Evolutionary conservation across 64 coral and sea anemone species (phyloP), one percentile per base, ranked within the genome.

Genomic region (Montipora foliosa): DNA sequence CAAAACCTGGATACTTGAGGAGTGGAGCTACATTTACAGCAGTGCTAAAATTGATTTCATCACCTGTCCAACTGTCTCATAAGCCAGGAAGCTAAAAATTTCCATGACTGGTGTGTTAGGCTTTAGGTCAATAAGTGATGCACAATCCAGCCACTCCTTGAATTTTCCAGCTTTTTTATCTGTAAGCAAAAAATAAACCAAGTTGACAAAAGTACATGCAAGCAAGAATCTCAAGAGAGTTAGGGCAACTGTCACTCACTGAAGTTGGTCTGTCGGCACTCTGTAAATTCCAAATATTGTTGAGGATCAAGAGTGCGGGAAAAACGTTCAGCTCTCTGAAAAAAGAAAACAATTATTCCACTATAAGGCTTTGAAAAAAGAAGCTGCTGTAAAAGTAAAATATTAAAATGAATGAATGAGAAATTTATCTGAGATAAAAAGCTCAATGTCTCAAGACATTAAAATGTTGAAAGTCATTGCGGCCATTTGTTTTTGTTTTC

Each of bases 121-220:
- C 71, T 99, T 99, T 85, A 99, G 88, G 67, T 99, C 98, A 57
- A 94, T 99, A 49, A 99, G 87, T 17, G 95, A 96, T 20, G 89
- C 81, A 78, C 95, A 99, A 67, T 99, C 98, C 75, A 96, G 75
- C 98, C 98, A 99, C 64, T 99, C 98, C 80, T 99, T 99, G 57
- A 99, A 99, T 83, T 99, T 99, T 0, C 98, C 98, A 67, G 98
- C 98, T 66, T 99, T 99, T 47, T 99, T 99, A 90, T 99, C 98
- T 99, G 20, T 71, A 81, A 37, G 75, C 17, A 87, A 75, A 15
- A 62, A 29, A 37, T 17, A 37, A 29, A 66, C 64, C 81, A 25
- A 12, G 3, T 64, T 57, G 53, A 57, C 53, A 8, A 8, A 57
- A 11, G 53, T 11, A 57, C 6, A 57, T 6, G 11, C 53, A 57